A percentile compares a stretch with the other conserved stretches of the same genome.
Conservation (phyloP, 2,797 vertebrate genomes). For the Gila robusta region DNA sequence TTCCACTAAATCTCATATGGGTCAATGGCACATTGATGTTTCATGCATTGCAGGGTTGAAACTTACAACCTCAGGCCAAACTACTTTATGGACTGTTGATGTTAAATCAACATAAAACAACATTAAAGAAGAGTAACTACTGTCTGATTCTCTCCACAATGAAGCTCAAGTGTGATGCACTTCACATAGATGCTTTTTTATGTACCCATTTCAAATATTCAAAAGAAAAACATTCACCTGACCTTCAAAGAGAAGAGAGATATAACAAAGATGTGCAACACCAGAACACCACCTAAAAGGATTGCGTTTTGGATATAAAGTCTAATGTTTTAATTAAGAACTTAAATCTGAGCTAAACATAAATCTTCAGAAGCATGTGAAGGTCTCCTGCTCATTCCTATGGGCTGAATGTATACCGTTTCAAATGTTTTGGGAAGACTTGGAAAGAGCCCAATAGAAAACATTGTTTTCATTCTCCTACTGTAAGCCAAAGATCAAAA, state of each 20-base stretch:
- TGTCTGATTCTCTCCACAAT: not conserved
- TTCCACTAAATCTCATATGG: not conserved
- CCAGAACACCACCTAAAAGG: not conserved
- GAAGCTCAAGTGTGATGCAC: not conserved
- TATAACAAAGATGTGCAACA: constrained; percentile 1
- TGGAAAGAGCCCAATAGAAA: constrained; percentile 29
- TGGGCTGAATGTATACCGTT: not conserved
- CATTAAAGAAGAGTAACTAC: not conserved
- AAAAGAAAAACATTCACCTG: constrained; percentile 12
- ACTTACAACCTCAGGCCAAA: not conserved
- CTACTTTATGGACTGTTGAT: not conserved
- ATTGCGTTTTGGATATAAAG: not conserved
- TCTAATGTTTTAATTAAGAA: not conserved
- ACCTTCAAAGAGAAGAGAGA: constrained; percentile 9
- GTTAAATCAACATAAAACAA: not conserved
- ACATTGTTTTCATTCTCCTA: constrained; percentile 28
- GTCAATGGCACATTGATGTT: not conserved
- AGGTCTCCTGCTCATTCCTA: constrained; percentile 5
- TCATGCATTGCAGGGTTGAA: not conserved
- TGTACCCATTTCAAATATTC: constrained; percentile 12
- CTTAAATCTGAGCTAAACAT: constrained; percentile 1
- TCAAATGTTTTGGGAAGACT: not conserved
- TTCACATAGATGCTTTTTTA: not conserved
- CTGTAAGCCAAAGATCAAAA: constrained; percentile 47
- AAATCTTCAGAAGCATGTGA: constrained; percentile 24